Conservation (phyloP, 2,888 invertebrate species). For the Lissonota sp. region DNA sequence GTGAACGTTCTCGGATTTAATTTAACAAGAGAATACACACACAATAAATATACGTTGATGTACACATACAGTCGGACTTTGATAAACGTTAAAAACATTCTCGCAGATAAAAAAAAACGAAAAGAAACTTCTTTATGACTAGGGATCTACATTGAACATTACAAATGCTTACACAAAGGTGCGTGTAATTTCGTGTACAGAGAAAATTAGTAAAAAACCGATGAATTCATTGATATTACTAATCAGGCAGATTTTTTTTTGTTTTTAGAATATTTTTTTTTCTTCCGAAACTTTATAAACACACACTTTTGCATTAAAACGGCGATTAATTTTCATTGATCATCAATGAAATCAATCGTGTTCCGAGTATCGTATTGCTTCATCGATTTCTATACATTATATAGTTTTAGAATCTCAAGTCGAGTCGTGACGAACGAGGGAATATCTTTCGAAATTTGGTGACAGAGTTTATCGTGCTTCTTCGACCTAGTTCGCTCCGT, state of each 20-base stretch:
- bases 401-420: conserved; percentile 39
- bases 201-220: conserved; percentile 46
- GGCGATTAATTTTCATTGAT: too few relatives aligned
- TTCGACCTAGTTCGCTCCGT: not conserved
- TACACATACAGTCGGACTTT: conserved; percentile 60
- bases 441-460: not conserved
- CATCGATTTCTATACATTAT: conserved; percentile 50
- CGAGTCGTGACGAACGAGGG: conserved; percentile 18
- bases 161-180: not conserved
- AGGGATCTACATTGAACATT: conserved; percentile 60
- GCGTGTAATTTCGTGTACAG: conserved; percentile 14
- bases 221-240: conserved; percentile 22
- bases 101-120: conserved; percentile 35
- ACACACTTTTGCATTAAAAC: conserved; percentile 8
- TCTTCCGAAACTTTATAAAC: conserved; percentile 5
- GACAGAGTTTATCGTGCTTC: conserved; percentile 19
- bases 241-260: not conserved
- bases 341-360: conserved; percentile 11
- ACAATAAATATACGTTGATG: conserved; percentile 55
- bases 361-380: conserved; percentile 45
- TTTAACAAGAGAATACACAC: conserved; percentile 46
- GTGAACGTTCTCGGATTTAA: conserved; percentile 36
- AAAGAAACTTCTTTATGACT: conserved; percentile 45
- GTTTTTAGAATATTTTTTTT: conserved; percentile 2
- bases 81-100: conserved; percentile 58